Evolutionary conservation across 2,113 vertebrate genomes (phyloP).

Genomic region (Cyanoderma ruficeps): DNA sequence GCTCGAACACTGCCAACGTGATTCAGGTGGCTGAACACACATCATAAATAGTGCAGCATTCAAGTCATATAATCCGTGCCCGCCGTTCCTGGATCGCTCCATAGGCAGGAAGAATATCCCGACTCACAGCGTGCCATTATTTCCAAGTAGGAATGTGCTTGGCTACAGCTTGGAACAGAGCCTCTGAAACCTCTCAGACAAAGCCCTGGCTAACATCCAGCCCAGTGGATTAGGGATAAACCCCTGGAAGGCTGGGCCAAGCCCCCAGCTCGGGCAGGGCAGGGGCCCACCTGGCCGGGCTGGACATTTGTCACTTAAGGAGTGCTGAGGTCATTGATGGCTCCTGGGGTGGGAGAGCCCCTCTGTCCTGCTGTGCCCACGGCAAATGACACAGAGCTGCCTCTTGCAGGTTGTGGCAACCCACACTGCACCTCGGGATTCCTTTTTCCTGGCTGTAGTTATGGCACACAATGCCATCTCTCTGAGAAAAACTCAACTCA

Average conservation of each 20-base stretch:
- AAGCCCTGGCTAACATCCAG: background rate
- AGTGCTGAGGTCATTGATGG: background rate
- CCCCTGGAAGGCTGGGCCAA: background rate
- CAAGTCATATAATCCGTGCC: background rate
- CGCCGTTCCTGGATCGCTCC: background rate
- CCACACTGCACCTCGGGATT: background rate
- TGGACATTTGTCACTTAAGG: background rate
- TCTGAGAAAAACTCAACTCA: background rate
- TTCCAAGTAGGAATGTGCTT: rapidly evolving
- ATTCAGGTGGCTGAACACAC: constrained; percentile 44
- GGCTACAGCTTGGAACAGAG: background rate
- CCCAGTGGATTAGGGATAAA: background rate
- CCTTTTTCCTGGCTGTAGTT: background rate
- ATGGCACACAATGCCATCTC: background rate
- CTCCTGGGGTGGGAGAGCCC: background rate
- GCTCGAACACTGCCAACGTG: background rate
- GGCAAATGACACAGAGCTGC: background rate
- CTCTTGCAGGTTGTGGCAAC: background rate
- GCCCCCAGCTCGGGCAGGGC: background rate
- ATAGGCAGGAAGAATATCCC: background rate
- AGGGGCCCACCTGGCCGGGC: background rate
- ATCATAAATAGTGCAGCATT: background rate
- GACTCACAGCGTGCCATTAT: rapidly evolving
- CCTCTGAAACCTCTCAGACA: background rate
- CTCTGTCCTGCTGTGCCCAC: background rate